Conservation (phyloP, 2,113 vertebrate genomes). For the Lota lota region DNA sequence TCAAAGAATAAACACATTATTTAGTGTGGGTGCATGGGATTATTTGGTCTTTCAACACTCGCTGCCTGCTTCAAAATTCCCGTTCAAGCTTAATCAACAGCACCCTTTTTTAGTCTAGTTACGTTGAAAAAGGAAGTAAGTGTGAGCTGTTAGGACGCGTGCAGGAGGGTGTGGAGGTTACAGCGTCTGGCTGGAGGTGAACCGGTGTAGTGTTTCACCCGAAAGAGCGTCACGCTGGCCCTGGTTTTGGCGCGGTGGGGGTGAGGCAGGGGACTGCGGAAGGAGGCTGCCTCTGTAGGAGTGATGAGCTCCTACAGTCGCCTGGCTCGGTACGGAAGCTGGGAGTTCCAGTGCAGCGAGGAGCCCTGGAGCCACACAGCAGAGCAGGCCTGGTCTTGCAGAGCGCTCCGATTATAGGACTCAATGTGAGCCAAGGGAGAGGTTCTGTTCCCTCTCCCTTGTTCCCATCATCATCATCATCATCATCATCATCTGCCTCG, state of each 20-base stretch:
- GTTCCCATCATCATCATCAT: slow-evolving; percentile 6
- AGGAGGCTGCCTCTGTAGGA: slow-evolving; percentile 48
- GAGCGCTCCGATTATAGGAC: slow-evolving; percentile 28
- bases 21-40: no score
- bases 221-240: slow-evolving; percentile 13
- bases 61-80: no score
- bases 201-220: slow-evolving; percentile 22
- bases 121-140: no score
- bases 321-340: slow-evolving; percentile 34
- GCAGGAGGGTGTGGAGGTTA: background rate
- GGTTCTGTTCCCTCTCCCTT: slow-evolving; percentile 39
- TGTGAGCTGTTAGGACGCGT: no score
- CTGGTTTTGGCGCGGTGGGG: slow-evolving; percentile 15
- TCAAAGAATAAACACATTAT: no score
- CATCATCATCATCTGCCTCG: background rate
- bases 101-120: no score
- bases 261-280: slow-evolving; percentile 22
- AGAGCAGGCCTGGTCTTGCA: slow-evolving; percentile 71
- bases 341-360: slow-evolving; percentile 47
- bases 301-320: background rate
- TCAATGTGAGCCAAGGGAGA: slow-evolving; percentile 50
- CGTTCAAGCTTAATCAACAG: no score
- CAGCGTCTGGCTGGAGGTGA: background rate
- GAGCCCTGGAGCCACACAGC: slow-evolving; percentile 49
- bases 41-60: no score